Base-by-base conservation (phyloP, 2,797 vertebrate genomes). In the Platalea minor region DNA sequence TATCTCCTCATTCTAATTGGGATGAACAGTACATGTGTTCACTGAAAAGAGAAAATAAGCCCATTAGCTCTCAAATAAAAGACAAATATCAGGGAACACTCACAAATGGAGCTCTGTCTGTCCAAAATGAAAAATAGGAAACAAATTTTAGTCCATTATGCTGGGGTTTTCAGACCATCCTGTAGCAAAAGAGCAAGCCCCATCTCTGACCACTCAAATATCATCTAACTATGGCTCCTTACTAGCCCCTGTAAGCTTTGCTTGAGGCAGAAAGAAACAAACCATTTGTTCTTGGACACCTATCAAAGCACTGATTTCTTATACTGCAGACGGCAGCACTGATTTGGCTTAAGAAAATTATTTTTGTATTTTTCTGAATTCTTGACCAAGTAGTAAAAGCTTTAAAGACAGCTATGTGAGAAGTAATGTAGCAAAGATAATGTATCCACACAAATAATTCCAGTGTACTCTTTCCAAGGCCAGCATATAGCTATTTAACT, bases 41-140 rank as follows among this genome's bases (percentile, higher is more conserved):
- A 93, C 12, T 94, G 60, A 83, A 88, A 92, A 89, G 64, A 87
- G 64, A 96, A 95, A 97, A 89, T 91, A 96, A 93, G 82, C 67
- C 91, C 93, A 91, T 95, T 93, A 96, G 65, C 69, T 91, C 89
- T 74, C 75, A 81, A 89, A 95, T 85, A 87, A 85, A 83, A 73
- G 54, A 85, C 87, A 89, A 92, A 56, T 95, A 91, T 83, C 69
- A 94, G 79, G 72, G 61, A 93, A 89, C 76, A 51, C 16, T 94
- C 91, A 85, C 75, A 95, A 93, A 88, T n/a, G 16, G 75, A 92
- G 72, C 84, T 95, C 92, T 95, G 84, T 64, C 81, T 5, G 3
- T 80, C 41, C 65, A 86, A 94, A 97, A 79, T 69, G 33, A 85
- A 89, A 93, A 92, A 89, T 43, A 77, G 0, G 3, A 85, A 69